Evolutionary conservation across 2,888 invertebrate genomes (phyloP).

Genomic region (Leptinotarsa juncta): DNA sequence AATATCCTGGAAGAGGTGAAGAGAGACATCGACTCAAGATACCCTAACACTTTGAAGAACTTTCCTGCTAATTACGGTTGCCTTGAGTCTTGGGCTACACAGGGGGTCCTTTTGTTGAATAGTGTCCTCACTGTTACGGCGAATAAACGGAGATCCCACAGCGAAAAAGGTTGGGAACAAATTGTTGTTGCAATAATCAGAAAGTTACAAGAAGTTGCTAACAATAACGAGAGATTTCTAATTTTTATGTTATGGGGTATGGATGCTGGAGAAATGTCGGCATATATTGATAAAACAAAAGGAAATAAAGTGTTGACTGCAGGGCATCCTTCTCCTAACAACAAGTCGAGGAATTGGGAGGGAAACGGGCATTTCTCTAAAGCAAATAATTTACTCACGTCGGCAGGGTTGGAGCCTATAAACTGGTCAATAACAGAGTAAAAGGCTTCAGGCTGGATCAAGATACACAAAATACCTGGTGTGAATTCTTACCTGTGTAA

Average conservation of each 20-base stretch:
- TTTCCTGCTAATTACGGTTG: slow-evolving; percentile 16
- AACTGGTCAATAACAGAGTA: slow-evolving; percentile 17
- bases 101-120: slow-evolving; percentile 25
- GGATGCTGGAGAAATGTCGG: slow-evolving; percentile 7
- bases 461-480: too few relatives aligned
- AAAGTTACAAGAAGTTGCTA: slow-evolving; percentile 7
- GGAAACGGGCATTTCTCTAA: slow-evolving; percentile 23
- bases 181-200: background rate
- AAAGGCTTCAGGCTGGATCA: too few relatives aligned
- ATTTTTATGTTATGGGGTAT: slow-evolving; percentile 25
- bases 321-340: slow-evolving; percentile 22
- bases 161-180: slow-evolving; percentile 22
- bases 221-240: slow-evolving; percentile 10
- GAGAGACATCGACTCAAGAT: slow-evolving; percentile 19
- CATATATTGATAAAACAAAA: slow-evolving; percentile 4
- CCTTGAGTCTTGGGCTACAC: slow-evolving; percentile 23
- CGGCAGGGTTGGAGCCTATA: slow-evolving; percentile 9
- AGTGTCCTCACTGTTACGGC: slow-evolving; percentile 19
- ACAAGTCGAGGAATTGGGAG: background rate
- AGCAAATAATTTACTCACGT: slow-evolving; percentile 17
- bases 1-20: slow-evolving; percentile 24
- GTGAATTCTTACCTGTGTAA: too few relatives aligned
- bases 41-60: background rate
- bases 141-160: slow-evolving; percentile 16
- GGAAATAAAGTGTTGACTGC: slow-evolving; percentile 14